Percentiles rank a stretch among this genome's conserved stretches.
Conservation (phyloP, 2,797 vertebrate genomes). For the Amniataba percoides region DNA sequence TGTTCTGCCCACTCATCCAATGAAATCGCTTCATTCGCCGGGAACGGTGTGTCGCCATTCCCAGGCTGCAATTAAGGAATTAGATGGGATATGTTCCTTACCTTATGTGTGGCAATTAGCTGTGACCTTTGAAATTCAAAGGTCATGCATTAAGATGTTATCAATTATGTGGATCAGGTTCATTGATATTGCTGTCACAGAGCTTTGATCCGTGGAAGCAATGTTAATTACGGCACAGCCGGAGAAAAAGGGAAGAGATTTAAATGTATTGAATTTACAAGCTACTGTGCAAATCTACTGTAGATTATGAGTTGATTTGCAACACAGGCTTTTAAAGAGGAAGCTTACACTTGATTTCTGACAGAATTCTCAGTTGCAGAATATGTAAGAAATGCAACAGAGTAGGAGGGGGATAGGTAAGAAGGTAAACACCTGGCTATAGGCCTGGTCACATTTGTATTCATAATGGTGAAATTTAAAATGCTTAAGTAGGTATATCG, state of each 20-base stretch:
- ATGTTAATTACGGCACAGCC: conserved; percentile 66
- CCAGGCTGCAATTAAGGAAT: conserved; percentile 81
- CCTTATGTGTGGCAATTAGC: conserved; percentile 81
- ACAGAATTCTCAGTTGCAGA: neutral
- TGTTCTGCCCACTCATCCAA: conserved; percentile 77
- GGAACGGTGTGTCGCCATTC: conserved; percentile 54
- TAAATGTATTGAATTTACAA: conserved; percentile 22
- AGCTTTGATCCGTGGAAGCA: conserved; percentile 66
- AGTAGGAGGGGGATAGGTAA: neutral
- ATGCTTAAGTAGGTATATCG: too few relatives aligned
- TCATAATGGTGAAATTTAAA: too few relatives aligned
- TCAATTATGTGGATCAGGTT: conserved; percentile 79
- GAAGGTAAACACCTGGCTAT: neutral
- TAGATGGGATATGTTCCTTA: conserved; percentile 78
- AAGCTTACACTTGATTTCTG: neutral
- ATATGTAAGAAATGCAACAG: neutral
- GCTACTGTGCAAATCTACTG: conserved; percentile 7
- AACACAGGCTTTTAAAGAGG: neutral
- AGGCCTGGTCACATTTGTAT: too few relatives aligned
- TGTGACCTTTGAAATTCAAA: conserved; percentile 81
- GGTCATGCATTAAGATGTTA: conserved; percentile 83
- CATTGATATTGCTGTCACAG: conserved; percentile 73
- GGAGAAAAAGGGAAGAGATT: conserved; percentile 33
- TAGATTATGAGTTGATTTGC: neutral
- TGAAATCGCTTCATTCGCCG: conserved; percentile 51